Evolutionary conservation across 2,888 invertebrate genomes (phyloP).

Genomic region (Balanococcus diminutus): DNA sequence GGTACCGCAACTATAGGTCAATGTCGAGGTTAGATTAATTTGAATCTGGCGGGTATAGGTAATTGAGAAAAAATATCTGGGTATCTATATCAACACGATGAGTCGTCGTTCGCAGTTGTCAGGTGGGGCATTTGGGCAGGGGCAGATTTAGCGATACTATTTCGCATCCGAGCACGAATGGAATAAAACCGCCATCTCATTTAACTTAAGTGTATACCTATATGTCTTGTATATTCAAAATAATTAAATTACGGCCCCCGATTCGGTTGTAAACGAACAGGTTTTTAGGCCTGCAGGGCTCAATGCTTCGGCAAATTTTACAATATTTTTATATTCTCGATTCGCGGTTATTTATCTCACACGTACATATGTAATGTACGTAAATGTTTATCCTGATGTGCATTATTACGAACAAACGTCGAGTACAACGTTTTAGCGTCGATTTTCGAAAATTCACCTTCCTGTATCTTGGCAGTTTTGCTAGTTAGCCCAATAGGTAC

Average conservation of each 20-base stretch:
- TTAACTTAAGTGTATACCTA: neutral
- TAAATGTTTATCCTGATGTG: neutral
- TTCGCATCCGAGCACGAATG: neutral
- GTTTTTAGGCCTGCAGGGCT: neutral
- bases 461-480: no score
- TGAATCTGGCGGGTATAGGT: neutral
- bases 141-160: no score
- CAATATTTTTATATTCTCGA: neutral
- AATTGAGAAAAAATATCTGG: neutral
- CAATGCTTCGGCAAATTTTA: neutral
- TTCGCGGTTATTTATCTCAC: neutral
- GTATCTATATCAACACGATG: no score
- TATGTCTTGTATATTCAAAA: no score
- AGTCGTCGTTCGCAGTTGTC: no score
- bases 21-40: neutral
- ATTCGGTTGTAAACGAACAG: neutral
- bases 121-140: no score
- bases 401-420: no score
- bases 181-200: neutral
- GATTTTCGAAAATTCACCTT: neutral
- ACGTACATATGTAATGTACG: no score
- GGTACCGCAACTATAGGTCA: neutral
- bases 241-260: neutral
- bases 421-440: neutral
- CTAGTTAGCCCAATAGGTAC: no score